Evolutionary conservation across 2,888 invertebrate genomes (phyloP).

Genomic region (Mythimna ferrago): DNA sequence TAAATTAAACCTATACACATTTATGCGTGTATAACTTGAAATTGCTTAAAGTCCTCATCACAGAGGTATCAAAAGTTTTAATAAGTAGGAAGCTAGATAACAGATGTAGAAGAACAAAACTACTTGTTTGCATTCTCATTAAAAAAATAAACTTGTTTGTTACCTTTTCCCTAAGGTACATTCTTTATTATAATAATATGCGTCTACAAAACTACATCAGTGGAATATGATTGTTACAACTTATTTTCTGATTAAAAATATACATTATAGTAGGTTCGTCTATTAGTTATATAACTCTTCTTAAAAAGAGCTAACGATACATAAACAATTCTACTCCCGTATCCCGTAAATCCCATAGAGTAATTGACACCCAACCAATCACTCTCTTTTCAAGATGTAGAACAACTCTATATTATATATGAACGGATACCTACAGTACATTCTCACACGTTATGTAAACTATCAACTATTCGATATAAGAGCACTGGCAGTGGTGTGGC

Average conservation of each 20-base stretch:
- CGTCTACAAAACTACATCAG: slow-evolving; percentile 45
- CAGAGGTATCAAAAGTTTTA: slow-evolving; percentile 44
- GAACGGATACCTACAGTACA: slow-evolving; percentile 65
- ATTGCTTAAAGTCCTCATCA: slow-evolving; percentile 37
- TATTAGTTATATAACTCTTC: slow-evolving; percentile 29
- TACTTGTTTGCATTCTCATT: slow-evolving; percentile 27
- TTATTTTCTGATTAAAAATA: slow-evolving; percentile 23
- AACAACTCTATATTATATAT: slow-evolving; percentile 55
- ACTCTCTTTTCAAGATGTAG: slow-evolving; percentile 40
- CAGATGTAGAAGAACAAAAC: slow-evolving; percentile 50
- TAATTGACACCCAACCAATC: slow-evolving; percentile 61
- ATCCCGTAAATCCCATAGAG: slow-evolving; percentile 31
- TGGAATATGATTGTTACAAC: slow-evolving; percentile 39
- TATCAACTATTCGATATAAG: slow-evolving; percentile 64
- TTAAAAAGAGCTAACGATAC: slow-evolving; percentile 45
- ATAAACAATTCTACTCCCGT: slow-evolving; percentile 18
- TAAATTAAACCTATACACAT: slow-evolving; percentile 14
- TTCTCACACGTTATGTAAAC: slow-evolving; percentile 40
- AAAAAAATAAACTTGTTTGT: slow-evolving; percentile 45
- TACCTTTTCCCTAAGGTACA: slow-evolving; percentile 10
- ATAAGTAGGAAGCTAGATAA: slow-evolving; percentile 37
- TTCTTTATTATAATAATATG: slow-evolving; percentile 28
- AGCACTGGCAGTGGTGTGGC: slow-evolving; percentile 83
- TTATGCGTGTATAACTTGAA: slow-evolving; percentile 30
- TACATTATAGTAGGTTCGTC: slow-evolving; percentile 1